These are phyloP conservation scores for Zaprionus vittiger DNA, from an alignment of 1,140 invertebrate genomes.

Conservation along the genomic window DNA sequence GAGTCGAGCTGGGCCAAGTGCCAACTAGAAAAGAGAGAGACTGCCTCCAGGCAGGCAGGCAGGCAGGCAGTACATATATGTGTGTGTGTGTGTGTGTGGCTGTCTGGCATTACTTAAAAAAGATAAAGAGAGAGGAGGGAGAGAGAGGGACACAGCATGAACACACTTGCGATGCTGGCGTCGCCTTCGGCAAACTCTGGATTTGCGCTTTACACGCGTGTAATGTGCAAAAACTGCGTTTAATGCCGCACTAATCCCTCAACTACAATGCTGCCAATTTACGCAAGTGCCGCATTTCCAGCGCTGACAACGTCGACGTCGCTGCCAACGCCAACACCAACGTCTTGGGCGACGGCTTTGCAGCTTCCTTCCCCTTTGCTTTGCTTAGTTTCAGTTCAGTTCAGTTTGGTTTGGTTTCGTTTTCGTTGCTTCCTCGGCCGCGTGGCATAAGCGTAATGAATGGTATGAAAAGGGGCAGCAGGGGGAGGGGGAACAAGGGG, in stretches of 20 bases:
- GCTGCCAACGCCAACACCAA: slow-evolving; percentile 20
- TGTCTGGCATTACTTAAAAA: slow-evolving; percentile 70
- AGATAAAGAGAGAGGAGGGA: slow-evolving; percentile 23
- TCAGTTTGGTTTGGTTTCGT: slow-evolving; percentile 4
- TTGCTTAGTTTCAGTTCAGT: neutral
- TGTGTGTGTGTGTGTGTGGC: slow-evolving; percentile 9
- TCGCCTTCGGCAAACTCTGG: slow-evolving; percentile 55
- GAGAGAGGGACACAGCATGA: slow-evolving; percentile 16
- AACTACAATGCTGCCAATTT: slow-evolving; percentile 82
- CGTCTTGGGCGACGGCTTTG: slow-evolving; percentile 48
- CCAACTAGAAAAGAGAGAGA: slow-evolving; percentile 34
- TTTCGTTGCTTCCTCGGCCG: slow-evolving; percentile 20
- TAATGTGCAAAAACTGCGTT: slow-evolving; percentile 82
- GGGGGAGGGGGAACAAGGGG: neutral
- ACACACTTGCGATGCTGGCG: slow-evolving; percentile 22
- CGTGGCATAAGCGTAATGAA: slow-evolving; percentile 64
- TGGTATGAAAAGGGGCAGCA: neutral
- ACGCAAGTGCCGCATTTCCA: slow-evolving; percentile 68
- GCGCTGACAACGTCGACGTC: slow-evolving; percentile 23
- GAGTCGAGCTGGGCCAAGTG: slow-evolving; percentile 66
- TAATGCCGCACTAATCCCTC: slow-evolving; percentile 81
- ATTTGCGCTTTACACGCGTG: slow-evolving; percentile 80
- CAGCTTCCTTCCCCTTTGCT: slow-evolving; percentile 38
- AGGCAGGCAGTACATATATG: neutral
- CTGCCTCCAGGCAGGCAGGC: neutral